Evolutionary conservation across 2,113 vertebrate genomes (phyloP), one percentile per base, ranked within the genome.

Genomic region (Kryptolebias marmoratus): DNA sequence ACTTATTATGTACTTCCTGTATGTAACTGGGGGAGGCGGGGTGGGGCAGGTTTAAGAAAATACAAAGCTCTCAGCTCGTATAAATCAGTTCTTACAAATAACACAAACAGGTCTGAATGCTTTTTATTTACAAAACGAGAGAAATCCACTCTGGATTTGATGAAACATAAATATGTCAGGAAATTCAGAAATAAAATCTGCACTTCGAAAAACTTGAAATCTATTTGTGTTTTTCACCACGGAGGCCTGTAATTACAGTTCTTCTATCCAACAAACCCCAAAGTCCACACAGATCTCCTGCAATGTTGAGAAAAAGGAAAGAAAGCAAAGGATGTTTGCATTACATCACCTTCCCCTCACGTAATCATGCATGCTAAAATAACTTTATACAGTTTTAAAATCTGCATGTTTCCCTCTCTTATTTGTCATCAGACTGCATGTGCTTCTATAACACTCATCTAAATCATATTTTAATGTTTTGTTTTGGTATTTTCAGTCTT

Each of bases 1-100:
- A 75, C 71, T 90, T 86, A 88, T 93, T 90, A 90, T 93, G 87
- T 36, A 77, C 91, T 94, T 94, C 93, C 93, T 93, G 89, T 30
- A 57, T 68, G 57, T 27, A 58, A 58, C 36, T 3, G 11, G 28
- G 44, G 77, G 52, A 65, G 71, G 53, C 32, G 73, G 68, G 71
- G 53, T 36, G 73, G 78, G 75, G 71, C 42, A 48, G 55, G 54
- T 47, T 63, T 62, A 65, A 82, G 75, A 86, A 68, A 78, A 74
- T 70, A 60, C 9, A 45, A 28, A 64, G 71, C 28, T 55, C 2
- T 3, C 52, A 57, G 32, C 30, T n/a, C 28, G 3, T 69, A 55
- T 60, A 64, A 63, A 71, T 77, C 67, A 42, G 18, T 49, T 66
- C 53, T 58, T 11, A 53, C n/a, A 63, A 68, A 75, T 44, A 53